Percentiles rank a stretch among this genome's conserved stretches.
Conservation (phyloP, 2,113 vertebrate genomes). For the Haemorhous mexicanus region DNA sequence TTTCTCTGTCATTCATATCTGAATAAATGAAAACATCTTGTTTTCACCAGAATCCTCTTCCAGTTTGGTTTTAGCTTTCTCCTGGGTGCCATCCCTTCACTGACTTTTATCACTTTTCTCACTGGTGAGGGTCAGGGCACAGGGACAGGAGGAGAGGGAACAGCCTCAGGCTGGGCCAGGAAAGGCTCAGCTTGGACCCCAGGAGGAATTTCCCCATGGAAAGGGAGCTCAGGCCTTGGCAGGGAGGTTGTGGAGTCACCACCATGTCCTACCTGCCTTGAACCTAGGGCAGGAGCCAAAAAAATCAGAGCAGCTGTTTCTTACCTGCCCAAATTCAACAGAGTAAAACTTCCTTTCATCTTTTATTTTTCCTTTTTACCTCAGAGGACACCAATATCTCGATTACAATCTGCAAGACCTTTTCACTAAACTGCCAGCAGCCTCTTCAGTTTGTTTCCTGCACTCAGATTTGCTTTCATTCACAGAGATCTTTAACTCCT, state of each 20-base stretch:
- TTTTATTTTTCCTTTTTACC: not conserved
- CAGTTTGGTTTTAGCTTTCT: not conserved
- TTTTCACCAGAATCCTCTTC: not conserved
- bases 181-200: rapidly evolving
- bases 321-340: not conserved
- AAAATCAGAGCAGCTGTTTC: not conserved
- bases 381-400: not conserved
- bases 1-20: not conserved
- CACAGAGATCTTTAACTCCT: not conserved
- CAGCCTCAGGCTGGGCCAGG: not conserved
- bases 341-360: not conserved
- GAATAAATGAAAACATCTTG: not conserved
- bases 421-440: not conserved
- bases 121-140: not conserved
- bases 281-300: not conserved
- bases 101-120: not conserved
- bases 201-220: not conserved
- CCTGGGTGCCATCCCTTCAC: not conserved
- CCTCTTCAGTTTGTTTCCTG: not conserved
- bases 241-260: not conserved
- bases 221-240: rapidly evolving
- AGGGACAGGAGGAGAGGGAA: not conserved
- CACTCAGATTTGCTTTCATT: not conserved
- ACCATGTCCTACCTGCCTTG: not conserved
- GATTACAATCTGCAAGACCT: not conserved